Evolutionary conservation across 2,888 invertebrate genomes (phyloP).

Genomic region (Malthinus flaveolus): DNA sequence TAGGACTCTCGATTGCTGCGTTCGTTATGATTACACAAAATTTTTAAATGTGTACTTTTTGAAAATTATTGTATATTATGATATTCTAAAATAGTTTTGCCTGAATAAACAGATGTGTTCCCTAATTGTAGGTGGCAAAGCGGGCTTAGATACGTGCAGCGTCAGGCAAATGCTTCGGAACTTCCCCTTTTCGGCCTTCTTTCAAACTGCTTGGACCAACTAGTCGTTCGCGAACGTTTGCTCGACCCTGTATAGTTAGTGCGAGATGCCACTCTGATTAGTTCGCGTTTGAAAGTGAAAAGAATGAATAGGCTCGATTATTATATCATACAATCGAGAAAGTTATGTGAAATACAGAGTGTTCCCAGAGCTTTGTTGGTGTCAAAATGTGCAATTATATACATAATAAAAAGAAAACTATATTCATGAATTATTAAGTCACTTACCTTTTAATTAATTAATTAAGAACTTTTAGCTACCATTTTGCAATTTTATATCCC

Average conservation of each 20-base stretch:
- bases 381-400: slow-evolving; percentile 41
- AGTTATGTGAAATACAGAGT: slow-evolving; percentile 35
- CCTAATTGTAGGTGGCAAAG: not conserved
- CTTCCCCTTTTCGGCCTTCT: not conserved
- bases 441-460: not conserved
- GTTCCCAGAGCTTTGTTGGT: slow-evolving; percentile 38
- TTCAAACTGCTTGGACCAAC: no score
- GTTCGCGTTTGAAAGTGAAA: slow-evolving; percentile 32
- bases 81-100: slow-evolving; percentile 20
- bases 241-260: no score
- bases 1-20: no score
- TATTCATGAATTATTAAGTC: slow-evolving; percentile 26
- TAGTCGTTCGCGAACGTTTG: no score
- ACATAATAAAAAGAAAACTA: slow-evolving; percentile 35
- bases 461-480: not conserved
- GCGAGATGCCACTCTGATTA: slow-evolving; percentile 8
- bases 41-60: no score
- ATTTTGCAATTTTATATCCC: no score
- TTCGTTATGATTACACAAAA: no score
- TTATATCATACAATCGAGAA: slow-evolving; percentile 32
- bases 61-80: not conserved
- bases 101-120: slow-evolving; percentile 20
- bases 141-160: no score
- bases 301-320: slow-evolving; percentile 22
- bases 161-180: no score